These are phyloP conservation scores for Caracal caracal DNA, from an alignment of 2,113 vertebrate species.

Conservation along the genomic window DNA sequence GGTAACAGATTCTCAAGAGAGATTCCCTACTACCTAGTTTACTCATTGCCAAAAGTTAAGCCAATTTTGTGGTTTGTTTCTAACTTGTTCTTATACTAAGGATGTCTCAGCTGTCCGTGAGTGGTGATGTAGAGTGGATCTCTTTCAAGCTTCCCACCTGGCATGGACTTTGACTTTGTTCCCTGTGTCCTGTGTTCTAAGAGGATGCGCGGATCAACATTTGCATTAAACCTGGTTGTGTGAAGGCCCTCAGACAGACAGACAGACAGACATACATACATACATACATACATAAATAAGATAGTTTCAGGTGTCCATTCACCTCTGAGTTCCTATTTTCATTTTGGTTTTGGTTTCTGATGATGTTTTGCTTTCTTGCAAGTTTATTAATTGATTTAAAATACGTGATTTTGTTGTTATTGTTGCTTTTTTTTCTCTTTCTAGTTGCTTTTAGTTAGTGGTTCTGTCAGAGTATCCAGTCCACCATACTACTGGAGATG, in stretches of 20 bases:
- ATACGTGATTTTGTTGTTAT: not conserved
- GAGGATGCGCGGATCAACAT: not conserved
- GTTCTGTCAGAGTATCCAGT: not conserved
- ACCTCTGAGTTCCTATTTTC: not conserved
- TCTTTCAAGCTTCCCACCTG: accelerated
- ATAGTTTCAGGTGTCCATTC: not conserved
- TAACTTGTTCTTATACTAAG: not conserved
- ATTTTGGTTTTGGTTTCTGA: not conserved
- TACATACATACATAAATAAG: not conserved
- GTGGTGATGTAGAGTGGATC: not conserved
- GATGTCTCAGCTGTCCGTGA: not conserved
- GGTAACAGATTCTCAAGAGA: not conserved
- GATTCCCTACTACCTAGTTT: not conserved
- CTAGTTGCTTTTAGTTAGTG: not conserved
- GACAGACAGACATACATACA: too few relatives aligned
- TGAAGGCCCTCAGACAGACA: not conserved
- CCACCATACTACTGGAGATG: not conserved
- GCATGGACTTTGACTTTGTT: not conserved
- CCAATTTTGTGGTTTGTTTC: not conserved
- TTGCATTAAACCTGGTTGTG: not conserved
- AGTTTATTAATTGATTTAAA: not conserved
- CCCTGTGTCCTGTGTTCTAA: not conserved
- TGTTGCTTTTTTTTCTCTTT: not conserved
- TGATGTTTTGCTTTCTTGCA: constrained; percentile 29
- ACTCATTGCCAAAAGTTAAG: not conserved